phyloP scores from a whole-genome alignment of 2,888 invertebrate genomes.

The Dolichopus griseipennis region DNA sequence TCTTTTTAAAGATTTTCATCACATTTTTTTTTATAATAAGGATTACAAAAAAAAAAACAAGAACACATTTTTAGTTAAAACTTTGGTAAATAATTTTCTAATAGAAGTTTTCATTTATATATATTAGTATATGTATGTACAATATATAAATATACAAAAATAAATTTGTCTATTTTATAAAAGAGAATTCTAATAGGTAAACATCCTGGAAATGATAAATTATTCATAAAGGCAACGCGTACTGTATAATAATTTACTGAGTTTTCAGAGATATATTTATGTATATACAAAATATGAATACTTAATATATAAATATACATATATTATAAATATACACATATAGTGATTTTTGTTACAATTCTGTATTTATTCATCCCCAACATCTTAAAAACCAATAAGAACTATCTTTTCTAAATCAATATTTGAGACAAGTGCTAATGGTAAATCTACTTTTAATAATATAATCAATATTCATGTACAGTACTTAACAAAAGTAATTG shows the following conservation, averaged over 20 bases:
- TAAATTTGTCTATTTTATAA: background rate
- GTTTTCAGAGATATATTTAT: too few relatives aligned
- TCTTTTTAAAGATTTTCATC: too few relatives aligned
- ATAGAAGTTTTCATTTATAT: background rate
- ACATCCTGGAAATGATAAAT: background rate
- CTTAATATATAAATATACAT: too few relatives aligned
- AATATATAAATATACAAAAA: too few relatives aligned
- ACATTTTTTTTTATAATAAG: too few relatives aligned
- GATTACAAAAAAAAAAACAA: background rate
- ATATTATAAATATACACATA: background rate
- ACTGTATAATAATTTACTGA: background rate
- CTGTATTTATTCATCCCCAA: background rate
- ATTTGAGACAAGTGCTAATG: conserved; percentile 4
- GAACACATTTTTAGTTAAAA: background rate
- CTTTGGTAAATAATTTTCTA: background rate
- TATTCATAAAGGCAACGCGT: background rate
- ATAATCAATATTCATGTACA: too few relatives aligned
- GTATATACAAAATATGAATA: too few relatives aligned
- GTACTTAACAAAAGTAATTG: too few relatives aligned
- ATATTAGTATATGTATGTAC: too few relatives aligned
- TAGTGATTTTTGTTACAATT: background rate
- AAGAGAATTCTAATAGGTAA: background rate
- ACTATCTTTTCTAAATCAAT: background rate
- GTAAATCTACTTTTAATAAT: background rate
- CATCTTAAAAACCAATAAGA: background rate